Conservation (phyloP, 1,140 invertebrate species). For the Hetaerina americana region DNA sequence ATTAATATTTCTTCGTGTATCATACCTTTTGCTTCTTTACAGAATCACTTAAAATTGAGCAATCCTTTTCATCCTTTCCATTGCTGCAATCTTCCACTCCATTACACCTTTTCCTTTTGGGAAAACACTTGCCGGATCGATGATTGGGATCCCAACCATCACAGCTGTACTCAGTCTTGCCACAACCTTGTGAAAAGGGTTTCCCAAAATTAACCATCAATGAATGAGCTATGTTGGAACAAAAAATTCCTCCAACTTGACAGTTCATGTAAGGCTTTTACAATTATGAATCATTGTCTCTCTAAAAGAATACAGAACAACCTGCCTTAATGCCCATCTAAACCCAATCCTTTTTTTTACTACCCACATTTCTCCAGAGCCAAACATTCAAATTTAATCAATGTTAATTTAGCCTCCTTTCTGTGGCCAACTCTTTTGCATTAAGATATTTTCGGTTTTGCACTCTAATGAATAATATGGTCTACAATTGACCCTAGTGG, state of each 20-base stretch:
- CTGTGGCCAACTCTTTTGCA: too few relatives aligned
- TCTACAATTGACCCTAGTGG: too few relatives aligned
- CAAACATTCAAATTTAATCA: too few relatives aligned
- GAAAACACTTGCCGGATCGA: slow-evolving; percentile 38
- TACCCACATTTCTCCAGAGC: too few relatives aligned
- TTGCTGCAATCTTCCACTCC: slow-evolving; percentile 49
- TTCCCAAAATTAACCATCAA: neutral
- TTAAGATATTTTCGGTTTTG: too few relatives aligned
- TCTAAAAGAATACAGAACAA: neutral
- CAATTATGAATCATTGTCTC: neutral
- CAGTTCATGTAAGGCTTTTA: neutral
- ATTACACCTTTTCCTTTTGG: slow-evolving; percentile 49
- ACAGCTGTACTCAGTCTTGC: slow-evolving; percentile 46
- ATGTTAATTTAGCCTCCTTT: too few relatives aligned
- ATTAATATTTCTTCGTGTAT: too few relatives aligned
- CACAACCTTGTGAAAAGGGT: slow-evolving; percentile 40
- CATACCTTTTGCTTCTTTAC: neutral
- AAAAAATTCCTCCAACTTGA: neutral
- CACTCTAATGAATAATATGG: too few relatives aligned
- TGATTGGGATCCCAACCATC: slow-evolving; percentile 33
- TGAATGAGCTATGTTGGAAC: too few relatives aligned
- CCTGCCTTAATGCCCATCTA: too few relatives aligned
- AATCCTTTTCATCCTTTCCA: slow-evolving; percentile 57
- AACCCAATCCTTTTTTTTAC: too few relatives aligned
- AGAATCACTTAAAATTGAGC: slow-evolving; percentile 24